These are phyloP conservation scores for Sinopyrophorus schimmeli DNA, from an alignment of 2,888 invertebrate species.

Conservation along the genomic window DNA sequence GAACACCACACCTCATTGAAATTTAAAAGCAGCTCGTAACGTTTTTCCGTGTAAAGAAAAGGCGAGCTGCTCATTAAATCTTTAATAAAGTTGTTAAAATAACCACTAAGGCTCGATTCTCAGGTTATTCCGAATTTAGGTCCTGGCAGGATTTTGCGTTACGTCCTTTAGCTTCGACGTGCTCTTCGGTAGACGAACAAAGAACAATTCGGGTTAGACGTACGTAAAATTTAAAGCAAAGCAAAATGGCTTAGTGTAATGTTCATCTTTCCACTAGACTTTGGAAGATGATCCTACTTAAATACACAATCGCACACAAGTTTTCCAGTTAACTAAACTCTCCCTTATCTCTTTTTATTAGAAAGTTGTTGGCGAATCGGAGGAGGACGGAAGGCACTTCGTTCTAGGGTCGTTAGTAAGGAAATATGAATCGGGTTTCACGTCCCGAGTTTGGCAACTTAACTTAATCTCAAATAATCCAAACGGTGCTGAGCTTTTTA, in stretches of 20 bases:
- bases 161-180: background rate
- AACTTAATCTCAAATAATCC: conserved; percentile 18
- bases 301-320: conserved; percentile 9
- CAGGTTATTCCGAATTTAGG: conserved; percentile 11
- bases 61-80: conserved; percentile 25
- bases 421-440: conserved; percentile 16
- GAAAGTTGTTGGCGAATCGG: background rate
- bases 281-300: conserved; percentile 20
- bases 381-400: background rate
- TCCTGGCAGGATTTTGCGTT: conserved; percentile 1
- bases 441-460: conserved; percentile 16
- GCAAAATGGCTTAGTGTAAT: conserved; percentile 24
- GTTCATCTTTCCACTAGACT: conserved; percentile 22
- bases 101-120: conserved; percentile 26
- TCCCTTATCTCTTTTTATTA: background rate
- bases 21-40: conserved; percentile 26
- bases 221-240: conserved; percentile 12
- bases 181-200: background rate
- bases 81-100: conserved; percentile 32
- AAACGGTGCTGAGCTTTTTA: conserved; percentile 14
- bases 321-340: conserved; percentile 9
- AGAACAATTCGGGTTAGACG: conserved; percentile 2
- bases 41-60: conserved; percentile 20
- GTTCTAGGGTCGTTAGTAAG: background rate
- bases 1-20: conserved; percentile 26